Conservation (phyloP, 2,113 vertebrate species). For the Elgaria multicarinata region DNA sequence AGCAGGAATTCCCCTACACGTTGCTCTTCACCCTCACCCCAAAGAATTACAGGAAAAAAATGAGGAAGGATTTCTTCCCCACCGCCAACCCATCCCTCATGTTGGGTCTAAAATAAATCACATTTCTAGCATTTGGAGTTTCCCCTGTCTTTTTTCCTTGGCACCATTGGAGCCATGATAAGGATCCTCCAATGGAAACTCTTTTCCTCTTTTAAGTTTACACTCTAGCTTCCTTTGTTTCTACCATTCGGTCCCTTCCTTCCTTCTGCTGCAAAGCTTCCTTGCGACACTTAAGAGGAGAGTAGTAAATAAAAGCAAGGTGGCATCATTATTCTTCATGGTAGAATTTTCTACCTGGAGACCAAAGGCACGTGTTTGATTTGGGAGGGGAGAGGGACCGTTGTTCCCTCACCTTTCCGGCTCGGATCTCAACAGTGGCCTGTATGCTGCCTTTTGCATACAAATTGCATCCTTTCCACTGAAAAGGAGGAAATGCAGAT, state of each 20-base stretch:
- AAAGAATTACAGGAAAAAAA: too few relatives aligned
- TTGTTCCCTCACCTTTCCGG: background rate
- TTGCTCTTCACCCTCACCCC: too few relatives aligned
- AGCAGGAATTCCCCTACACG: too few relatives aligned
- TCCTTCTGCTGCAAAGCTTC: background rate
- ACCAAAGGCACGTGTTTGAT: conserved; percentile 1
- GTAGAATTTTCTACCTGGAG: background rate
- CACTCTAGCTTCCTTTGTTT: background rate
- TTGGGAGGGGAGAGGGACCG: background rate
- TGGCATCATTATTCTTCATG: background rate
- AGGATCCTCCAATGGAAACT: too few relatives aligned
- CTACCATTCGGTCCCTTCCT: background rate
- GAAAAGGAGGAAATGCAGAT: conserved; percentile 40
- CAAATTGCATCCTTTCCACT: conserved; percentile 46
- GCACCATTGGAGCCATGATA: too few relatives aligned
- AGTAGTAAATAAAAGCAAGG: background rate
- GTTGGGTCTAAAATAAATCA: too few relatives aligned
- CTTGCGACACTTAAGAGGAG: background rate
- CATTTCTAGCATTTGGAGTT: too few relatives aligned
- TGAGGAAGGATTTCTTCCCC: too few relatives aligned
- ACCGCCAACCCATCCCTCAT: too few relatives aligned
- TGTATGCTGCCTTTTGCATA: conserved; percentile 46
- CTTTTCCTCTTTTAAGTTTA: background rate
- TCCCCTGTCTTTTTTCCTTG: too few relatives aligned
- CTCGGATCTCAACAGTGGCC: conserved; percentile 3